These are phyloP conservation scores for Drosophila yooni DNA, from an alignment of 2,888 invertebrate genomes.

Conservation along the genomic window DNA sequence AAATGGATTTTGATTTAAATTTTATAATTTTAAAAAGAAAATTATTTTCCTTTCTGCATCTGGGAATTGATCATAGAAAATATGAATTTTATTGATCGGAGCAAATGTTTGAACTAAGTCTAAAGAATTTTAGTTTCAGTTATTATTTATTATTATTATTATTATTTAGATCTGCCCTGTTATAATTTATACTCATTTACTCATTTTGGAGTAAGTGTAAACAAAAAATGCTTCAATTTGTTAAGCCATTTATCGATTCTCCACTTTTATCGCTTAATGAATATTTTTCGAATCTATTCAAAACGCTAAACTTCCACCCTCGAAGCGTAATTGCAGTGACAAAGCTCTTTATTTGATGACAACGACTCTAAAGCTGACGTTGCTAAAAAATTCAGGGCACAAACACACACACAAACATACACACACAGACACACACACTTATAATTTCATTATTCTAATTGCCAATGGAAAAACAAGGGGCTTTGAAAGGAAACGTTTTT, in stretches of 20 bases:
- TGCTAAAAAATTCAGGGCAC: slow-evolving; percentile 17
- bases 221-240: neutral
- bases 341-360: slow-evolving; percentile 6
- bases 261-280: slow-evolving; percentile 1
- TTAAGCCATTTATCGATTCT: neutral
- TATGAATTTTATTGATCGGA: neutral
- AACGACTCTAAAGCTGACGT: slow-evolving; percentile 39
- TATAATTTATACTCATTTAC: neutral
- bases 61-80: too few relatives aligned
- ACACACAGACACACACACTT: neutral
- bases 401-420: neutral
- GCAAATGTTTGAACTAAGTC: neutral
- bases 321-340: slow-evolving; percentile 3
- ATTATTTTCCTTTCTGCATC: too few relatives aligned
- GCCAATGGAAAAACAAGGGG: slow-evolving; percentile 3
- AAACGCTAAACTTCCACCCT: neutral
- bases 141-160: neutral
- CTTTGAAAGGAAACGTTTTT: neutral
- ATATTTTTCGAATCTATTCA: neutral
- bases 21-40: too few relatives aligned
- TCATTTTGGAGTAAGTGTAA: neutral
- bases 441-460: slow-evolving; percentile 32
- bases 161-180: neutral
- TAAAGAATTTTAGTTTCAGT: neutral
- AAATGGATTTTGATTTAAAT: neutral